Base-by-base conservation (phyloP, 30 jellyfish, hydroid and myxozoan genomes). In the Cassiopea andromeda region DNA sequence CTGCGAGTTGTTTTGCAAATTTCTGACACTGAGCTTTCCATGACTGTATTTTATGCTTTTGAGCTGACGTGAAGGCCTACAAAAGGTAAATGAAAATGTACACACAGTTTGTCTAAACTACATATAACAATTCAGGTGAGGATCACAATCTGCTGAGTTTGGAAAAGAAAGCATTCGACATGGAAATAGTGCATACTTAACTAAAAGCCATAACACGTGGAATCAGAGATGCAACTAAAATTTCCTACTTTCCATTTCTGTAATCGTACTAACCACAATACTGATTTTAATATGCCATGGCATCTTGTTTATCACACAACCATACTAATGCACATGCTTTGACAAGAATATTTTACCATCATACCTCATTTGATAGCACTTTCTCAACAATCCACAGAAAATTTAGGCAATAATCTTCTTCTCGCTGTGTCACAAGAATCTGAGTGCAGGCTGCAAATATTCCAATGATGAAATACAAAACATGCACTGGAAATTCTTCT, bases 21-120 rank as follows among this genome's bases (percentile, higher is more conserved):
- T 86, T 92, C 78, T 96, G 97, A 83, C 99, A 96, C 86, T 96
- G 98, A 14, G 84, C 85, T 73, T 92, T 96, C 99, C 99, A 96
- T 13, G 99, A 89, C 19, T 92, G 97, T 16, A 96, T 78, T 73
- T 97, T 83, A 6, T 97, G 78, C 87, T 96, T 96, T 61, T 96
- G 98, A 66, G 91, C 81, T 48, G 94, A 91, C 19, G 97, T 79
- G 76, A 91, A 96, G 12, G 99, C 99, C 97, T 91, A 16, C 7
- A 44, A 84, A 16, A 60, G 73, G 49, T 54, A 10, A 19, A 14
- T 8, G 43, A 7, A 66, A 82, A 2, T 60, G 48, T 6, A 10
- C 43, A 81, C n/a, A 2, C 9, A 54, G 38, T 27, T 27, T 27
- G 38, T 27, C 38, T 27, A 27, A 27, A 27, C 38, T 27, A 27